Conservation (phyloP, 2,888 invertebrate species). For the Parasteatoda lunata region DNA sequence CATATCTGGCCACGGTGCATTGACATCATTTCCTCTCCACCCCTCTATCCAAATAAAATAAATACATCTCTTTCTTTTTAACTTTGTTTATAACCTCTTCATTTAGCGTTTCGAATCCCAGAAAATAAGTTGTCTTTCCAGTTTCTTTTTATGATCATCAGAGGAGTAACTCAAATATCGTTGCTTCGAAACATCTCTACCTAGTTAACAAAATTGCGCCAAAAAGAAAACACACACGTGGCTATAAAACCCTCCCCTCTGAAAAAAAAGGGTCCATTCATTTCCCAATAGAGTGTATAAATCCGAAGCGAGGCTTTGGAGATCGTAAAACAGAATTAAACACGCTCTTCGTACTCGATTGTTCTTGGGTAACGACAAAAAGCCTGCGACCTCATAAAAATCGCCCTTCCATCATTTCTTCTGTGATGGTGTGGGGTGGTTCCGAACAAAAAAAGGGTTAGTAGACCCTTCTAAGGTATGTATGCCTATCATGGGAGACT, state of each 20-base stretch:
- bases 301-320: slow-evolving; percentile 26
- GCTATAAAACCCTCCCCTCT: slow-evolving; percentile 36
- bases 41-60: too few relatives aligned
- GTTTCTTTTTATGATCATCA: too few relatives aligned
- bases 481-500: background rate
- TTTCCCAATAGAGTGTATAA: slow-evolving; percentile 30
- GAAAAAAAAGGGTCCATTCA: background rate
- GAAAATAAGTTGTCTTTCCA: too few relatives aligned
- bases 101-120: too few relatives aligned
- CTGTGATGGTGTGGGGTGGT: too few relatives aligned
- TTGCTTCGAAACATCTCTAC: background rate
- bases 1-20: too few relatives aligned
- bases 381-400: slow-evolving; percentile 59
- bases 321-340: slow-evolving; percentile 66
- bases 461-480: too few relatives aligned
- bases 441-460: too few relatives aligned
- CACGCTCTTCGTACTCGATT: slow-evolving; percentile 30
- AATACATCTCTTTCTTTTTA: too few relatives aligned
- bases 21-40: too few relatives aligned
- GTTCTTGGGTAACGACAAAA: slow-evolving; percentile 51
- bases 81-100: too few relatives aligned
- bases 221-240: slow-evolving; percentile 9
- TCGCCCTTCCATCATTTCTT: slow-evolving; percentile 9
- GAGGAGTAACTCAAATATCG: too few relatives aligned
- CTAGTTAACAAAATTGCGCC: slow-evolving; percentile 32